Conservation (phyloP, 2,113 vertebrate species). For the Rhipidura dahli region DNA sequence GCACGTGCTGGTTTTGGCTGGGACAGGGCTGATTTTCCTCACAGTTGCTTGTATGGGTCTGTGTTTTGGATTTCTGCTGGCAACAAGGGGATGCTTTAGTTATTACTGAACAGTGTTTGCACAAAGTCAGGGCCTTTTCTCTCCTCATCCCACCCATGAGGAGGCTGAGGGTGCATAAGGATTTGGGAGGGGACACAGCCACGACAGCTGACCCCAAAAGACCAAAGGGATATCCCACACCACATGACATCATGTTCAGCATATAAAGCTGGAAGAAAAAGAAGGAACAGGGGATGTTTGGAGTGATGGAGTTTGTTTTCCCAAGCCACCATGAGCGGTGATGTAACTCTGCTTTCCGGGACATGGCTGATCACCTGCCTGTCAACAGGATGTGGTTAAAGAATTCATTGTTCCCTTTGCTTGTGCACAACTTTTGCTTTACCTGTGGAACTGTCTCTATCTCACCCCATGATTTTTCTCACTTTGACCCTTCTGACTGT, state of each 20-base stretch:
- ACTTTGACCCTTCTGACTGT: neutral
- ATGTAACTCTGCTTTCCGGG: neutral
- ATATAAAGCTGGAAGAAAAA: neutral
- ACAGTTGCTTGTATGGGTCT: neutral
- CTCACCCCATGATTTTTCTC: neutral
- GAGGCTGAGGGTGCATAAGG: neutral
- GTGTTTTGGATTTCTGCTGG: neutral
- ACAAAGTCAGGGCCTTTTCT: neutral
- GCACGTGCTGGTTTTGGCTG: neutral
- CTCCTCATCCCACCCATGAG: neutral
- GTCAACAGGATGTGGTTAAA: neutral
- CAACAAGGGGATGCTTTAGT: neutral
- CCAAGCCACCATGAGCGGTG: neutral
- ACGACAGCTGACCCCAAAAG: neutral
- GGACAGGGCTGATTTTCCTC: neutral
- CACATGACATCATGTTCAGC: neutral
- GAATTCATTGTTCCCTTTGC: neutral
- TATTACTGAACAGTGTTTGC: neutral
- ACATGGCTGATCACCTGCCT: neutral
- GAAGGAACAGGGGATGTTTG: neutral
- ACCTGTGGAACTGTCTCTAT: neutral
- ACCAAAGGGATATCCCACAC: neutral
- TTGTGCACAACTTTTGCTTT: neutral
- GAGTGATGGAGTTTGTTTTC: neutral
- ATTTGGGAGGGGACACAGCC: neutral